Percentiles rank a stretch among this genome's conserved stretches.
phyloP scores from a whole-genome alignment of 2,113 vertebrate genomes.

The Melospiza melodia region DNA sequence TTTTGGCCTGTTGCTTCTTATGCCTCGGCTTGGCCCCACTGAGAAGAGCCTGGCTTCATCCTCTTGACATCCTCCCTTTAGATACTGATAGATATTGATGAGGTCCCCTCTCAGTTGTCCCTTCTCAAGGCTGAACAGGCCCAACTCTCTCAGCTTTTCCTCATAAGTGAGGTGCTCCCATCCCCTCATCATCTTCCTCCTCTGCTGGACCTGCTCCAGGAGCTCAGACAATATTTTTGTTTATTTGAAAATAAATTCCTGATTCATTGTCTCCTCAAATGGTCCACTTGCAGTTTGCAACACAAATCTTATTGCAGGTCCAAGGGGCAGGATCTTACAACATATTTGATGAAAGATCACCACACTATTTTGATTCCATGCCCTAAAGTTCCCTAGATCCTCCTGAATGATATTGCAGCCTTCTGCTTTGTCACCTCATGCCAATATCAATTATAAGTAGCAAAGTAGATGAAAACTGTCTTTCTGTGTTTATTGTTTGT shows the following conservation, averaged over 20 bases:
- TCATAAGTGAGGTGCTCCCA: background rate
- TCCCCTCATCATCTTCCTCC: background rate
- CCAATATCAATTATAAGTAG: background rate
- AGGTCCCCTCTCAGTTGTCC: background rate
- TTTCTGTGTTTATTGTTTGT: background rate
- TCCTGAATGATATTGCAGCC: background rate
- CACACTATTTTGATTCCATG: background rate
- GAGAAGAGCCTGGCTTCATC: background rate
- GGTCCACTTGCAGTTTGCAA: background rate
- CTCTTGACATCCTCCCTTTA: background rate
- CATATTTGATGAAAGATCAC: background rate
- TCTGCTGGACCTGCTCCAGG: background rate
- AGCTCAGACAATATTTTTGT: background rate
- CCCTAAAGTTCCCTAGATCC: background rate
- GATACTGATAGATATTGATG: background rate
- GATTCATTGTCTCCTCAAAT: background rate
- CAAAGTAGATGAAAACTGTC: background rate
- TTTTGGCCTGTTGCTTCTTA: background rate
- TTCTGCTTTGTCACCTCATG: background rate
- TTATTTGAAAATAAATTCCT: background rate
- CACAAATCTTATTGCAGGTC: background rate
- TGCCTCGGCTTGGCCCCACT: background rate
- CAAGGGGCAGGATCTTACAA: background rate
- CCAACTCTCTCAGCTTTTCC: background rate
- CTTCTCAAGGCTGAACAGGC: background rate